Conservation (phyloP, 2,888 invertebrate genomes). For the Synanthedon vespiformis region DNA sequence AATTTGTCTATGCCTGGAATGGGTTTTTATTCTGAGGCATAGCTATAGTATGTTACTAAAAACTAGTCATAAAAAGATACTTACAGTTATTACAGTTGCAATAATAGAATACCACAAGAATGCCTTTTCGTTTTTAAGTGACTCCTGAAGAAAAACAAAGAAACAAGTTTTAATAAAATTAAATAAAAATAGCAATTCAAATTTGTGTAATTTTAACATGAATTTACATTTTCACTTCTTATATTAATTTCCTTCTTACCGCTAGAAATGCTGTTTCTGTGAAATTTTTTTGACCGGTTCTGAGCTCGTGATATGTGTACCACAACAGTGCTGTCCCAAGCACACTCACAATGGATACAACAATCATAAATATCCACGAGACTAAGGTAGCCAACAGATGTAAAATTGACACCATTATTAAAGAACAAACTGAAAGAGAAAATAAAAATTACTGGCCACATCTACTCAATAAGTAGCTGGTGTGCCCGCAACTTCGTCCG, state of each 20-base stretch:
- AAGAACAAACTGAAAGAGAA: conserved; percentile 76
- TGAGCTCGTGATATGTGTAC: conserved; percentile 88
- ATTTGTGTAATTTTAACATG: background rate
- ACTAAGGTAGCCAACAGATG: conserved; percentile 86
- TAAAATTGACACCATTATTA: conserved; percentile 85
- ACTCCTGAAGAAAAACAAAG: conserved; percentile 73
- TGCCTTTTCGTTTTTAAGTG: conserved; percentile 86
- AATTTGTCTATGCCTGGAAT: too few species aligned
- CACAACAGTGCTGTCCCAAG: conserved; percentile 85
- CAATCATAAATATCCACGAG: conserved; percentile 88
- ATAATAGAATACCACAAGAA: conserved; percentile 87
- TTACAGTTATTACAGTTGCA: conserved; percentile 88
- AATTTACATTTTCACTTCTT: background rate
- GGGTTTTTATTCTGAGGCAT: too few species aligned
- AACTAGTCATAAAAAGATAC: conserved; percentile 18
- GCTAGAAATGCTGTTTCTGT: conserved; percentile 34
- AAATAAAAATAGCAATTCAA: background rate
- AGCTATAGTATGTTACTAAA: too few species aligned
- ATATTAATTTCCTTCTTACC: conserved; percentile 28
- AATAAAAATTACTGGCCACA: conserved; percentile 62
- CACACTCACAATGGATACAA: conserved; percentile 81
- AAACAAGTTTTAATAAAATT: too few species aligned
- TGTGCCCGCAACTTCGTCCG: too few species aligned
- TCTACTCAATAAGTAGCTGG: too few species aligned
- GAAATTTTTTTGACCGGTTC: conserved; percentile 62